phyloP scores from a whole-genome alignment of 2,888 invertebrate species.

The Volucella bombylans region DNA sequence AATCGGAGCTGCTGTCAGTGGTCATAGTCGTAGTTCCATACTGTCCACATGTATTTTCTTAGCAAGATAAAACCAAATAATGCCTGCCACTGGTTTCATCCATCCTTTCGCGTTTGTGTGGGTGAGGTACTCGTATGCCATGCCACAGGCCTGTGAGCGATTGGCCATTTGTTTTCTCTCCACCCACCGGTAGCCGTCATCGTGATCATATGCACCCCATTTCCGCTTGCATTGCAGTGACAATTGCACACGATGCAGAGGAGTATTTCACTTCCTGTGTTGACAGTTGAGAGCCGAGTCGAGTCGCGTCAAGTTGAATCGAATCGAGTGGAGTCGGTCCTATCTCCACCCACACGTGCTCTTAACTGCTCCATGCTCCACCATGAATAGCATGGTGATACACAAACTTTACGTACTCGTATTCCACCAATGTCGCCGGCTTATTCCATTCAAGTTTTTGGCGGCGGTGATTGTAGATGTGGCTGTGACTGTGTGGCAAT shows the following conservation, averaged over 20 bases:
- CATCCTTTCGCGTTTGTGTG: slow-evolving; percentile 33
- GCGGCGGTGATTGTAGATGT: neutral
- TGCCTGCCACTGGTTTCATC: neutral
- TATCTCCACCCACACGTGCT: slow-evolving; percentile 33
- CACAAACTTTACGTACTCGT: neutral
- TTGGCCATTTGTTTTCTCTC: slow-evolving; percentile 64
- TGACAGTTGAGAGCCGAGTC: slow-evolving; percentile 58
- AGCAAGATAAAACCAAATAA: slow-evolving; percentile 41
- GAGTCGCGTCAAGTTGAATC: no score
- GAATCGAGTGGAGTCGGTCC: slow-evolving; percentile 4
- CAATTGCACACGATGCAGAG: slow-evolving; percentile 71
- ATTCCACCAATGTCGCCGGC: slow-evolving; percentile 13
- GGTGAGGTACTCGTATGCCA: neutral
- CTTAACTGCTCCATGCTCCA: slow-evolving; percentile 30
- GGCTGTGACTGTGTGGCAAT: neutral
- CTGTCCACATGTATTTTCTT: no score
- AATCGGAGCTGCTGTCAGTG: slow-evolving; percentile 53
- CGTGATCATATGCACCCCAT: slow-evolving; percentile 72
- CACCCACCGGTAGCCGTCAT: slow-evolving; percentile 4
- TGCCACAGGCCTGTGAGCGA: slow-evolving; percentile 32
- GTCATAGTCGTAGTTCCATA: slow-evolving; percentile 42
- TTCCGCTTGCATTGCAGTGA: slow-evolving; percentile 71
- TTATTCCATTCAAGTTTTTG: slow-evolving; percentile 51
- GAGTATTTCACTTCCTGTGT: slow-evolving; percentile 73
- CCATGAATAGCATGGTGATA: slow-evolving; percentile 4